These are phyloP conservation scores for Diadromus collaris DNA, from an alignment of 2,888 invertebrate genomes.

Conservation along the genomic window DNA sequence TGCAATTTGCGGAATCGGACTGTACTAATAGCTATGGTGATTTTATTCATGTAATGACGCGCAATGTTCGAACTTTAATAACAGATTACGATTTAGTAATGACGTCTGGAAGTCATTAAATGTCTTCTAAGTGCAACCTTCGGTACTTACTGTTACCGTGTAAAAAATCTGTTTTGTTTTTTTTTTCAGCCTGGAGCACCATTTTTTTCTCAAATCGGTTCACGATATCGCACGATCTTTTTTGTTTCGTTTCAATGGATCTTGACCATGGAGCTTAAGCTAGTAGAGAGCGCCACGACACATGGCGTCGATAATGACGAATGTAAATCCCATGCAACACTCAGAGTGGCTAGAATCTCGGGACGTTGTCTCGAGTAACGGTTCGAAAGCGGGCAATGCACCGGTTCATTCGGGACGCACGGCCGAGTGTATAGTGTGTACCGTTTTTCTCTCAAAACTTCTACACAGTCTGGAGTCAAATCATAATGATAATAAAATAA, in stretches of 20 bases:
- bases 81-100: neutral
- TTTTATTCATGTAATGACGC: neutral
- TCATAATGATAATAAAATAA: neutral
- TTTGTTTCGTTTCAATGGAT: too few species aligned
- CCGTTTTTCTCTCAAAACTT: slow-evolving; percentile 23
- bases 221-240: neutral
- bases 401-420: slow-evolving; percentile 20
- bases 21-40: too few species aligned
- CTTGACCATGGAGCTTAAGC: neutral
- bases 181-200: neutral
- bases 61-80: neutral
- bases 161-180: neutral
- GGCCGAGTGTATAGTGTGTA: neutral
- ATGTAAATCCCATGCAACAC: slow-evolving; percentile 6
- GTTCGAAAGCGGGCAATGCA: slow-evolving; percentile 2
- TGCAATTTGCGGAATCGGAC: too few species aligned
- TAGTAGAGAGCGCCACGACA: neutral
- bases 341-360: neutral
- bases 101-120: neutral
- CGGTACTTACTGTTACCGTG: neutral
- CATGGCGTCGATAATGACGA: neutral
- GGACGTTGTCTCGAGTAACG: slow-evolving; percentile 24
- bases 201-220: neutral
- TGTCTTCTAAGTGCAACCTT: neutral
- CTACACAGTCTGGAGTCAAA: neutral